phyloP scores from a whole-genome alignment of 30 jellyfish, hydroid and myxozoan species.

The Haliclystus octoradiatus region DNA sequence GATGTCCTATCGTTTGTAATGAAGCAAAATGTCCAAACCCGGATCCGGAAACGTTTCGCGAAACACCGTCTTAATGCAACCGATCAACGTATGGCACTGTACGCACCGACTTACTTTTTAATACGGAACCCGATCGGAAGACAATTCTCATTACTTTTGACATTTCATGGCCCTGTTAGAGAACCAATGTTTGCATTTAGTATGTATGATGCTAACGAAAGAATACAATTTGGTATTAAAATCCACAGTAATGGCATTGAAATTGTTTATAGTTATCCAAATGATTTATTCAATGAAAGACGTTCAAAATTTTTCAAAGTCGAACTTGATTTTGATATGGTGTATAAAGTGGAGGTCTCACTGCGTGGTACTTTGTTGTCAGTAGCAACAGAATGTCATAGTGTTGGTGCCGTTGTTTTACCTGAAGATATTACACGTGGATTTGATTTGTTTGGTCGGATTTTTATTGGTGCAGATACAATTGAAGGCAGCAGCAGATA shows the following conservation, averaged over 20 bases:
- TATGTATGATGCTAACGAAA: conserved; percentile 77
- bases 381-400: neutral
- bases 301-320: conserved; percentile 13
- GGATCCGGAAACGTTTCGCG: neutral
- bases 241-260: conserved; percentile 46
- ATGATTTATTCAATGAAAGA: conserved; percentile 37
- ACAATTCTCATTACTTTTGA: neutral
- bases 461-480: conserved; percentile 79
- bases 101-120: neutral
- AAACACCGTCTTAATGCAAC: neutral
- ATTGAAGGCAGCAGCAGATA: conserved; percentile 33
- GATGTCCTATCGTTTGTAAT: neutral
- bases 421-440: neutral
- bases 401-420: neutral
- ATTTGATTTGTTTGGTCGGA: conserved; percentile 73
- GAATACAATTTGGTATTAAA: conserved; percentile 69
- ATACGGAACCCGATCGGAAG: neutral
- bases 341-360: neutral
- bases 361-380: neutral
- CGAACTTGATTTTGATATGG: neutral
- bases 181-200: conserved; percentile 43
- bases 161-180: neutral
- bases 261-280: conserved; percentile 33
- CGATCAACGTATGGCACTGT: neutral
- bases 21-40: neutral